Evolutionary conservation across 2,797 vertebrate genomes (phyloP).

Genomic region (Brachyrhaphis roseni): DNA sequence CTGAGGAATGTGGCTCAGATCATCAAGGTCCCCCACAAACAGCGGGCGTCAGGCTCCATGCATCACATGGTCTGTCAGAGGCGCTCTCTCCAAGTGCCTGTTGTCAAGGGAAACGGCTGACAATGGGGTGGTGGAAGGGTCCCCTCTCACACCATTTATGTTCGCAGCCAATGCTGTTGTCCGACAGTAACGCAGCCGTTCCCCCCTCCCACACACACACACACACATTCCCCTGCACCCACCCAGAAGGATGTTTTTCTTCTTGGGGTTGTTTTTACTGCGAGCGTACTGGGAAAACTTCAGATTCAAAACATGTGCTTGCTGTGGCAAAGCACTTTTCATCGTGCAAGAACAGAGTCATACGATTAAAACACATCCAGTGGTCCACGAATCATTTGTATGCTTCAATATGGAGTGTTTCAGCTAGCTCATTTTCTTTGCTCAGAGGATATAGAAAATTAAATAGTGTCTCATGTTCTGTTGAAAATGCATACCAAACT

Average conservation of each 20-base stretch:
- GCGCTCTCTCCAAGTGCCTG: constrained; percentile 46
- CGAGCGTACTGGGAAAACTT: constrained; percentile 12
- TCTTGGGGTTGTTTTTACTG: constrained; percentile 54
- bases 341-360: background rate
- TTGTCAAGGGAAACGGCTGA: constrained; percentile 68
- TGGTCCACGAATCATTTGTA: background rate
- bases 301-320: constrained; percentile 21
- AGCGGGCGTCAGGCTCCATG: constrained; percentile 56
- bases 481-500: background rate
- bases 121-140: constrained; percentile 66
- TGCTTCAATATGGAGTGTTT: no score
- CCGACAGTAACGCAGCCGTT: constrained; percentile 41
- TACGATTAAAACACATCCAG: background rate
- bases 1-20: constrained; percentile 71
- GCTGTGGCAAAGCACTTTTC: background rate
- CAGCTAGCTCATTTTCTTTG: background rate
- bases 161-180: constrained; percentile 54
- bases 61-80: constrained; percentile 68
- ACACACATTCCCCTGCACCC: constrained; percentile 6
- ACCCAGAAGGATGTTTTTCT: constrained; percentile 65
- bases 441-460: background rate
- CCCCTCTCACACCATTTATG: constrained; percentile 70
- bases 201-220: background rate
- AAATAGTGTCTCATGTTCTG: background rate
- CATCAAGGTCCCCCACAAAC: constrained; percentile 66